Percentiles rank a stretch among this genome's conserved stretches.
Evolutionary conservation across 2,797 vertebrate species (phyloP).

Genomic region (Cottoperca gobio): DNA sequence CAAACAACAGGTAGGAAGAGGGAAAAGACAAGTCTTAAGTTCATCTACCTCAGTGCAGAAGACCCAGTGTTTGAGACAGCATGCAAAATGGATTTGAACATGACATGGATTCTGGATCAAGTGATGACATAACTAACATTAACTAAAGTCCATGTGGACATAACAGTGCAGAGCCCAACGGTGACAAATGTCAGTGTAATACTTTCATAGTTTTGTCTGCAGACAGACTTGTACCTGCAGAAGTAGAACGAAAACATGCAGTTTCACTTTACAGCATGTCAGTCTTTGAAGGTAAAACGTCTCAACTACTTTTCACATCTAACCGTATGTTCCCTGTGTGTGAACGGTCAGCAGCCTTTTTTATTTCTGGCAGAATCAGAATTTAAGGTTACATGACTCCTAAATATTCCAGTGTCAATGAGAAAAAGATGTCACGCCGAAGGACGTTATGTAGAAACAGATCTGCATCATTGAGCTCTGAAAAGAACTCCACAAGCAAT

Average conservation of each 20-base stretch:
- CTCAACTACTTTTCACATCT: constrained; percentile 52
- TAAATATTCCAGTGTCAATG: constrained; percentile 80
- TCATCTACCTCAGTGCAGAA: constrained; percentile 61
- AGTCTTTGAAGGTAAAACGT: constrained; percentile 32
- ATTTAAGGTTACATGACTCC: constrained; percentile 48
- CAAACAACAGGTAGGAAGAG: constrained; percentile 20
- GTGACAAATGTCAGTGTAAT: constrained; percentile 70
- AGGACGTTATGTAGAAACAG: constrained; percentile 42
- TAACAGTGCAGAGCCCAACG: constrained; percentile 75
- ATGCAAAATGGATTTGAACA: constrained; percentile 69
- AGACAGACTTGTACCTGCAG: constrained; percentile 42
- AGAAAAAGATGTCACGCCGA: constrained; percentile 52
- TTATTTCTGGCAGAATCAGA: constrained; percentile 52
- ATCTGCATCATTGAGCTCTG: constrained; percentile 50
- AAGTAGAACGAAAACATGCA: constrained; percentile 60
- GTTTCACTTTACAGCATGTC: constrained; percentile 60
- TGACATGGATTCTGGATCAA: constrained; percentile 60
- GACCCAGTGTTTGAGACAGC: constrained; percentile 79
- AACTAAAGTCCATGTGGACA: constrained; percentile 59
- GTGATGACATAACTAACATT: constrained; percentile 49
- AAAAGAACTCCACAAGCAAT: constrained; percentile 49
- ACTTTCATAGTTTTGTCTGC: constrained; percentile 67
- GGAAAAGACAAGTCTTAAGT: constrained; percentile 13
- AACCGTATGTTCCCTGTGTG: constrained; percentile 23
- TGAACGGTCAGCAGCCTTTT: constrained; percentile 39